Conservation (phyloP, 2,888 invertebrate genomes). For the Pterostichus niger region DNA sequence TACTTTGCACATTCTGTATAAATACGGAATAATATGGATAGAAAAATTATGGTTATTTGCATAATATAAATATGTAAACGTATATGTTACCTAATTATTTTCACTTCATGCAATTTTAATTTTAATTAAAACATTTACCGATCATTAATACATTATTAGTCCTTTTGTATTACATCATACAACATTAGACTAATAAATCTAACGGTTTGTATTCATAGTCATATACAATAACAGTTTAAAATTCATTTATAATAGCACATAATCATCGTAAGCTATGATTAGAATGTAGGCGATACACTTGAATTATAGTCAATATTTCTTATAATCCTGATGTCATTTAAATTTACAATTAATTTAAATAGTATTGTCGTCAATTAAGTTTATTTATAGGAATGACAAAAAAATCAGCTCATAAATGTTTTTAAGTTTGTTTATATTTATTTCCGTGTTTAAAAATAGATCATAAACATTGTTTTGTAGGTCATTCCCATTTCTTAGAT, state of each 20-base stretch:
- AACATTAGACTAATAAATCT: constrained; percentile 31
- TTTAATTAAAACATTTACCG: constrained; percentile 13
- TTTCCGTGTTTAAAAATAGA: constrained; percentile 43
- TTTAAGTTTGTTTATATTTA: constrained; percentile 33
- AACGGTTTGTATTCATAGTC: constrained; percentile 9
- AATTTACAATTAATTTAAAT: too few species aligned
- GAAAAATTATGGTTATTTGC: constrained; percentile 5
- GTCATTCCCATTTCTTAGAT: constrained; percentile 33
- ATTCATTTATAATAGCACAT: constrained; percentile 31
- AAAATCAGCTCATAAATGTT: neutral
- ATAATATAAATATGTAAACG: constrained; percentile 39
- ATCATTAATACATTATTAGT: constrained; percentile 30
- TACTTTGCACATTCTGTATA: too few species aligned
- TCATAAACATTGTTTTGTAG: constrained; percentile 39
- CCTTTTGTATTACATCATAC: constrained; percentile 22
- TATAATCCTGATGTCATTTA: neutral
- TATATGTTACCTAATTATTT: constrained; percentile 31
- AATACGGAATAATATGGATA: too few species aligned
- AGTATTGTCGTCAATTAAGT: too few species aligned
- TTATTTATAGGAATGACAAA: too few species aligned
- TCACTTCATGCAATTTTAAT: constrained; percentile 11
- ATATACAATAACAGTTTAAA: neutral
- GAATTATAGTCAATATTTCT: neutral
- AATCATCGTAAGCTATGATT: constrained; percentile 17
- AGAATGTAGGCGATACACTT: constrained; percentile 28